phyloP scores from a whole-genome alignment of 2,888 invertebrate genomes.

The Blastobasis adustella region DNA sequence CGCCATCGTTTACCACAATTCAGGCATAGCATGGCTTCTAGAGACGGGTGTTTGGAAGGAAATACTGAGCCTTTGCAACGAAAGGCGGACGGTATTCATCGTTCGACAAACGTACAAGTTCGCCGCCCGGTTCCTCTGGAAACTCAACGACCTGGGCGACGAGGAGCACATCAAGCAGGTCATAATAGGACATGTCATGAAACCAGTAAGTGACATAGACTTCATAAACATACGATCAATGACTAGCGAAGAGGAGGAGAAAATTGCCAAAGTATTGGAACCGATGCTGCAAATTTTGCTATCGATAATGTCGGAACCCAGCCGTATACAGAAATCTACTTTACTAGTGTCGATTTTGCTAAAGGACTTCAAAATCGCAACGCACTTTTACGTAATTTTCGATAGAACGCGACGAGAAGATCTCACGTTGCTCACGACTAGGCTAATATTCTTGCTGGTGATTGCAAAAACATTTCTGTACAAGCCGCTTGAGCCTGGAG shows the following conservation, averaged over 20 bases:
- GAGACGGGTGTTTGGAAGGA: slow-evolving; percentile 78
- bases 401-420: slow-evolving; percentile 59
- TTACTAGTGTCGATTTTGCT: slow-evolving; percentile 37
- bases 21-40: slow-evolving; percentile 80
- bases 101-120: slow-evolving; percentile 79
- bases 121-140: slow-evolving; percentile 75
- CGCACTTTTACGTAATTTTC: slow-evolving; percentile 46
- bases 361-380: slow-evolving; percentile 45
- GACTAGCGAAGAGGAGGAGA: slow-evolving; percentile 64
- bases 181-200: slow-evolving; percentile 70
- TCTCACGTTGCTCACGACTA: slow-evolving; percentile 59
- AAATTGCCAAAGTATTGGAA: slow-evolving; percentile 65
- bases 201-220: slow-evolving; percentile 74
- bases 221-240: slow-evolving; percentile 65
- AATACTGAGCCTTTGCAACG: slow-evolving; percentile 76
- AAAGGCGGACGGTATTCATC: slow-evolving; percentile 82
- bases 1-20: slow-evolving; percentile 74
- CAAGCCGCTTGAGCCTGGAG: slow-evolving; percentile 40
- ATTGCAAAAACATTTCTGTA: slow-evolving; percentile 46
- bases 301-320: slow-evolving; percentile 67
- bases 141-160: slow-evolving; percentile 64
- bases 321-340: slow-evolving; percentile 51
- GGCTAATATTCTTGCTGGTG: slow-evolving; percentile 58
- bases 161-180: slow-evolving; percentile 69
- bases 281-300: slow-evolving; percentile 75